These are phyloP conservation scores for Harpagoxenus sublaevis DNA, from an alignment of 2,888 invertebrate species.

Conservation along the genomic window DNA sequence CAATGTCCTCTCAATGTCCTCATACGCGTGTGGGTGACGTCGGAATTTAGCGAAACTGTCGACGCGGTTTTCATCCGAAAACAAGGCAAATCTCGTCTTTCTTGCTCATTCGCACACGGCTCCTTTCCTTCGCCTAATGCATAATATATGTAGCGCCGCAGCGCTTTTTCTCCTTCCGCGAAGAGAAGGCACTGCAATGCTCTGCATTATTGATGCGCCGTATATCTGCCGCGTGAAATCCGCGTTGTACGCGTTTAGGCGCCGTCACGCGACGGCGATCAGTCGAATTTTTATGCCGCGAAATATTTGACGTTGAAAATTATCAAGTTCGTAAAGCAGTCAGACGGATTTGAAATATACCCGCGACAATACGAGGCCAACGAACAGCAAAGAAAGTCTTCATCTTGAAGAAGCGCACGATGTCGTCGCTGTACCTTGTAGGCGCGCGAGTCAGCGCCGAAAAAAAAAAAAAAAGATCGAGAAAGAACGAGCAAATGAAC, in stretches of 20 bases:
- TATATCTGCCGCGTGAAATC: slow-evolving; percentile 36
- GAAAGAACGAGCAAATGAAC: neutral
- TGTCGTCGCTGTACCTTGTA: neutral
- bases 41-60: slow-evolving; percentile 19
- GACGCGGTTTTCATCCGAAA: slow-evolving; percentile 21
- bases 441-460: neutral
- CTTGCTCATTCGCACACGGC: neutral
- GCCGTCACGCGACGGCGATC: neutral
- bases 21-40: neutral
- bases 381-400: neutral
- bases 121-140: slow-evolving; percentile 44
- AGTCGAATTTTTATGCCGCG: neutral
- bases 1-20: slow-evolving; percentile 8
- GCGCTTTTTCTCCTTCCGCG: slow-evolving; percentile 47
- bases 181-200: slow-evolving; percentile 30
- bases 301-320: neutral
- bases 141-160: slow-evolving; percentile 52
- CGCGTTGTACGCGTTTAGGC: neutral
- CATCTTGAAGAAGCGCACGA: neutral
- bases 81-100: neutral
- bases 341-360: neutral
- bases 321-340: neutral
- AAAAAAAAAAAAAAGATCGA: neutral
- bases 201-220: slow-evolving; percentile 48
- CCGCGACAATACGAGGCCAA: neutral